These are phyloP conservation scores for Medauroidea extradentata DNA, from an alignment of 1,140 invertebrate species.

Conservation along the genomic window DNA sequence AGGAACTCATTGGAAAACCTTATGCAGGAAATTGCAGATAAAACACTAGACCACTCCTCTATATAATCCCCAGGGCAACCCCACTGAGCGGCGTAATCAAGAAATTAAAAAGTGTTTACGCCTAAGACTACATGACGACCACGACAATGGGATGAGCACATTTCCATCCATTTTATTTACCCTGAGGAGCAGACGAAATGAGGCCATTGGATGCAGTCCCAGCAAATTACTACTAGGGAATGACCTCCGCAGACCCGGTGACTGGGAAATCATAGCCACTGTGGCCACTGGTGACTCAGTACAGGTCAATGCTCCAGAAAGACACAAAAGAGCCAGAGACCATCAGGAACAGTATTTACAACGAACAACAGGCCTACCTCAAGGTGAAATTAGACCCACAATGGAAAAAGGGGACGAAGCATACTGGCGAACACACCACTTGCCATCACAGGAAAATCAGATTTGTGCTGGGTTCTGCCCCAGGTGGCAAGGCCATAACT, in stretches of 20 bases:
- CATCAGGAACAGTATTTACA: too few species aligned
- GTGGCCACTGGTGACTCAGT: too few species aligned
- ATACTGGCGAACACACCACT: too few species aligned
- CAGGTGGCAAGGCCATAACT: too few species aligned
- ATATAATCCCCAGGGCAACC: slow-evolving; percentile 32
- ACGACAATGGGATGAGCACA: slow-evolving; percentile 9
- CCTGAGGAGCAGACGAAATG: slow-evolving; percentile 17
- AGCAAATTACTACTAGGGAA: slow-evolving; percentile 15
- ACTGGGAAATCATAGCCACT: neutral
- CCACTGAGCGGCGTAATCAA: slow-evolving; percentile 28
- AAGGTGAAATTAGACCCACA: too few species aligned
- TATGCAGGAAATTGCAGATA: slow-evolving; percentile 12
- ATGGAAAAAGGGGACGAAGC: too few species aligned
- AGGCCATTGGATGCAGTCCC: slow-evolving; percentile 19
- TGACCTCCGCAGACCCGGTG: neutral
- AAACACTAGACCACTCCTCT: slow-evolving; percentile 21
- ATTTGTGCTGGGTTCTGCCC: too few species aligned
- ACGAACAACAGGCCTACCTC: too few species aligned
- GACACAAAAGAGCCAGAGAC: too few species aligned
- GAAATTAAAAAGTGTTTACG: slow-evolving; percentile 25
- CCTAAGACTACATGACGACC: slow-evolving; percentile 10
- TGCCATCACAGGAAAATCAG: too few species aligned
- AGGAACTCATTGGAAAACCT: slow-evolving; percentile 6
- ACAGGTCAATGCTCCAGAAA: too few species aligned
- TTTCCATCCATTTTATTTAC: slow-evolving; percentile 20